These are phyloP conservation scores for Sclerodermus sp. DNA, from an alignment of 2,888 invertebrate species.

Conservation along the genomic window DNA sequence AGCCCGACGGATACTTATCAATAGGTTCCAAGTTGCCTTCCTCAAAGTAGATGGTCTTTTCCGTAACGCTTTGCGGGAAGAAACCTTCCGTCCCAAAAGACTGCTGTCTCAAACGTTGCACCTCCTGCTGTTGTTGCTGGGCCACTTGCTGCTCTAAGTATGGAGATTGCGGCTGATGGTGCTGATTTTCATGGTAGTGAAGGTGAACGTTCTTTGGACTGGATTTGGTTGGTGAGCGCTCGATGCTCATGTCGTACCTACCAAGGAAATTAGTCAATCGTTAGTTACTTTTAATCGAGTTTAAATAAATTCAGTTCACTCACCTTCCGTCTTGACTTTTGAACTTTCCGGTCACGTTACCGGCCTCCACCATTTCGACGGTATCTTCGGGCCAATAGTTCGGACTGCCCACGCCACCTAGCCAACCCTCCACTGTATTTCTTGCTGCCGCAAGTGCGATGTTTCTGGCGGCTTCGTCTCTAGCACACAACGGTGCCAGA, in stretches of 20 bases:
- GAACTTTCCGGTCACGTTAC: conserved; percentile 33
- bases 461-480: conserved; percentile 60
- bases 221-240: conserved; percentile 37
- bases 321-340: conserved; percentile 45
- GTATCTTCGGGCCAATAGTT: conserved; percentile 52
- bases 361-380: conserved; percentile 39
- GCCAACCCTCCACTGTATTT: conserved; percentile 61
- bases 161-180: not conserved
- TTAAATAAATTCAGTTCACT: conserved; percentile 6
- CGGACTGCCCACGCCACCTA: conserved; percentile 61
- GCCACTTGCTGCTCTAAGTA: conserved; percentile 5
- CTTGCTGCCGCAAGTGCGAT: conserved; percentile 60
- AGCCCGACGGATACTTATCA: conserved; percentile 37
- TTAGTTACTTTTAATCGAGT: not conserved
- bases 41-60: conserved; percentile 33
- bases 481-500: conserved; percentile 61
- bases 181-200: not conserved
- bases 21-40: conserved; percentile 37
- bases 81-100: conserved; percentile 44
- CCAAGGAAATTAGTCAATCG: not conserved
- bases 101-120: conserved; percentile 31
- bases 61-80: conserved; percentile 47
- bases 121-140: conserved; percentile 5
- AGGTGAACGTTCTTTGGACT: conserved; percentile 26
- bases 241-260: conserved; percentile 47